Base-by-base conservation (phyloP, 2,113 vertebrate genomes). In the Glareola pratincola region DNA sequence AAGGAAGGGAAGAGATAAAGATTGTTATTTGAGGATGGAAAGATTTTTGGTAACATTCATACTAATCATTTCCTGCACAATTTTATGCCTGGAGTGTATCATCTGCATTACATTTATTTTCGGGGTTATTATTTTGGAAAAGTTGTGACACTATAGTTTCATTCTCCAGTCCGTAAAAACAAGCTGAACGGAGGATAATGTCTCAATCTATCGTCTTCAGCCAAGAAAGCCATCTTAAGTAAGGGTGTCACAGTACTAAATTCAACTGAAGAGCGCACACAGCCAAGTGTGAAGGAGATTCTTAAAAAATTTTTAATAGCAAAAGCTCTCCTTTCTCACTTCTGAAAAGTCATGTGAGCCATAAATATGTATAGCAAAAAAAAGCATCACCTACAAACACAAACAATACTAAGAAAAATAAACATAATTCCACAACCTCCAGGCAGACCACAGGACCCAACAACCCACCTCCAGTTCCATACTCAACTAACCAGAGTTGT, bases 271-370 rank as follows among this genome's bases (percentile, higher is more conserved):
- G 27, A 89, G 29, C 7, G 1, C 92, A 86, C 18, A 73, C 20
- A 92, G n/a, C n/a, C 78, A 92, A 74, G 26, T 50, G n/a, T 83
- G 85, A 95, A 95, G 54, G 54, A 95, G 14, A 7, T 63, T 92
- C n/a, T 84, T 71, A 84, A 4, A 41, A 79, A 43, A 54, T 41
- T 95, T 93, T 92, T 82, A 71, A 67, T 43, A 71, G 20, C 10
- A 64, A 92, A 71, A 81, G 6, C 12, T 79, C 32, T 74, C 56
- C 60, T 85, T 79, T 84, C 14, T 91, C 57, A 81, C 10, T 76
- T 92, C 59, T 82, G 62, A 90, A 87, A 93, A 88, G 53, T 67
- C 26, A 47, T 8, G 39, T 36, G 16, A 75, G 19, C 21, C 21
- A 51, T 57, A 26, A 82, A 66, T 15, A 54, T 10, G 18, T 26